Conservation (phyloP, 1,140 invertebrate species). For the Ladona fulva region DNA sequence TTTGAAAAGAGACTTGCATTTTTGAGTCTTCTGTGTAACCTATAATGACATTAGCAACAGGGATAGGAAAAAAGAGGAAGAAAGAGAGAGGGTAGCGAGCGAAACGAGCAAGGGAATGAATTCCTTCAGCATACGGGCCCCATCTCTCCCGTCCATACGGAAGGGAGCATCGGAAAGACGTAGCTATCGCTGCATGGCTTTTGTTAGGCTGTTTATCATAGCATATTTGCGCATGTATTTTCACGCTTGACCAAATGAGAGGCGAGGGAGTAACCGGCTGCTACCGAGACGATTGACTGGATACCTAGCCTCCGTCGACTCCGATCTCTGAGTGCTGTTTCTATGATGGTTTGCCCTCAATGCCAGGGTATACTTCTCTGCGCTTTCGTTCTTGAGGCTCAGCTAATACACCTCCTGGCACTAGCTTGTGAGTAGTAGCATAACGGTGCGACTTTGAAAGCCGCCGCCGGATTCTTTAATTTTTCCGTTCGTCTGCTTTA, state of each 20-base stretch:
- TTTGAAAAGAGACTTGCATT: background rate
- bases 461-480: too few species aligned
- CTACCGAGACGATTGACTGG: too few species aligned
- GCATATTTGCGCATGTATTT: too few species aligned
- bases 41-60: background rate
- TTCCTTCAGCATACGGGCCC: background rate
- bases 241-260: too few species aligned
- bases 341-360: background rate
- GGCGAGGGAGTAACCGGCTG: too few species aligned
- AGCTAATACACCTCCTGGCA: background rate
- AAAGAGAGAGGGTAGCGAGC: background rate
- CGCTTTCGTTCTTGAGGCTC: background rate
- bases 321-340: too few species aligned
- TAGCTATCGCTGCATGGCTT: background rate
- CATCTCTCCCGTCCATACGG: background rate
- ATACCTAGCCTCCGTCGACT: too few species aligned
- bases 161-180: background rate
- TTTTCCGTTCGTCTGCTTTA: too few species aligned
- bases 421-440: background rate
- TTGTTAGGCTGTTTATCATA: background rate
- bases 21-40: constrained; percentile 4
- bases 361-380: background rate
- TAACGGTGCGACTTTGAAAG: background rate
- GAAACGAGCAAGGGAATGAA: background rate
- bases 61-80: background rate